Percentiles rank a stretch among this genome's conserved stretches.
Conservation (phyloP, 1,140 invertebrate genomes). For the Goniozus legneri region DNA sequence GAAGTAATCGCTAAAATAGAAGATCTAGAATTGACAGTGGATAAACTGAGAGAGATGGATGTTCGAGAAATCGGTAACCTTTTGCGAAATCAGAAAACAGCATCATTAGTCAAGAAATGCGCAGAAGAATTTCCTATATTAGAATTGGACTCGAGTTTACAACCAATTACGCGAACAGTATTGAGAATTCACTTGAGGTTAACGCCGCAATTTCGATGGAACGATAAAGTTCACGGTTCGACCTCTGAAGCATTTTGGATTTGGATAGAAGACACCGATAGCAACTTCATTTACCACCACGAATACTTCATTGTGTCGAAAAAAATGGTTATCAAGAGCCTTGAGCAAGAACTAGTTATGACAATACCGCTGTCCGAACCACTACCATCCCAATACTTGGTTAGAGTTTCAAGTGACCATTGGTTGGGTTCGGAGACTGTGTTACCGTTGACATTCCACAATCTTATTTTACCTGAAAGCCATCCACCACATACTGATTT, state of each 20-base stretch:
- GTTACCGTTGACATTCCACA: constrained; percentile 78
- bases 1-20: constrained; percentile 85
- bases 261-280: constrained; percentile 95
- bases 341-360: constrained; percentile 85
- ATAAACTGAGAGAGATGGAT: constrained; percentile 81
- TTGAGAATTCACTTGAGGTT: constrained; percentile 83
- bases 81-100: constrained; percentile 75
- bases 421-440: constrained; percentile 83
- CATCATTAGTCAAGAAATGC: constrained; percentile 75
- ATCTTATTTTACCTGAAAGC: constrained; percentile 87
- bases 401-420: constrained; percentile 81
- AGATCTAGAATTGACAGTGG: constrained; percentile 67
- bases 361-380: constrained; percentile 94
- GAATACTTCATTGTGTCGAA: constrained; percentile 88
- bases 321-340: constrained; percentile 73
- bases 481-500: constrained; percentile 94
- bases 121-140: constrained; percentile 82
- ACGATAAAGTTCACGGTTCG: constrained; percentile 85
- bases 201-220: constrained; percentile 85
- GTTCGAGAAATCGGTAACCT: constrained; percentile 79
- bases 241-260: constrained; percentile 92
- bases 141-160: constrained; percentile 78
- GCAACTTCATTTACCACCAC: constrained; percentile 92
- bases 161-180: constrained; percentile 93
- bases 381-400: constrained; percentile 87